Evolutionary conservation across 2,797 vertebrate species (phyloP).

Genomic region (Alca torda): DNA sequence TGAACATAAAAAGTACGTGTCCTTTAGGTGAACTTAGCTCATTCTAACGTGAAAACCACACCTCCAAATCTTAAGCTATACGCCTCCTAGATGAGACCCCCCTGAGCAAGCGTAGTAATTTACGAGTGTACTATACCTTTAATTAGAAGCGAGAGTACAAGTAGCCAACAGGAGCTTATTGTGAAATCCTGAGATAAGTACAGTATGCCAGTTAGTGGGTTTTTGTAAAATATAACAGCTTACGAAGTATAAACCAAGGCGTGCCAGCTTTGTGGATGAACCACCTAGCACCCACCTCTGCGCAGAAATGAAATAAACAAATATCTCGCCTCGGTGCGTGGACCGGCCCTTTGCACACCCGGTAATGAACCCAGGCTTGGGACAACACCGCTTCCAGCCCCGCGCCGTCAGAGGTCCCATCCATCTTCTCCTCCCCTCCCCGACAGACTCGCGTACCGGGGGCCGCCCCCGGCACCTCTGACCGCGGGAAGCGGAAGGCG

Average conservation of each 20-base stretch:
- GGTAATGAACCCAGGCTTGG: background rate
- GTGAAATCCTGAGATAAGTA: background rate
- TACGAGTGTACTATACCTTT: background rate
- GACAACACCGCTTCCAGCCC: background rate
- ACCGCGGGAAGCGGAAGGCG: background rate
- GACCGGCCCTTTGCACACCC: background rate
- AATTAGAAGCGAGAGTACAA: background rate
- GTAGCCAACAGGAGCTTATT: background rate
- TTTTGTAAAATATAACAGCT: background rate
- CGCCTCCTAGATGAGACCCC: background rate
- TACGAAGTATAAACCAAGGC: background rate
- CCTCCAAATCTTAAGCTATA: background rate
- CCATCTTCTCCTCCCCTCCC: too few relatives aligned
- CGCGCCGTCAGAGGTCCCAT: too few relatives aligned
- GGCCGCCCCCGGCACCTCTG: background rate
- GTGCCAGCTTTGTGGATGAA: background rate
- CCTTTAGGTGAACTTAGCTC: background rate
- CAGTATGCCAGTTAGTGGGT: background rate
- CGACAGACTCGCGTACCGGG: background rate
- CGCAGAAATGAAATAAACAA: background rate
- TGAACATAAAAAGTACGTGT: background rate
- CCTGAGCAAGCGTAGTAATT: background rate
- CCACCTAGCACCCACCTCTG: background rate
- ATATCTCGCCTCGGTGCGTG: background rate
- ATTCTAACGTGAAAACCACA: background rate